Conservation (phyloP, 2,113 vertebrate species). For the Scolopax mira region DNA sequence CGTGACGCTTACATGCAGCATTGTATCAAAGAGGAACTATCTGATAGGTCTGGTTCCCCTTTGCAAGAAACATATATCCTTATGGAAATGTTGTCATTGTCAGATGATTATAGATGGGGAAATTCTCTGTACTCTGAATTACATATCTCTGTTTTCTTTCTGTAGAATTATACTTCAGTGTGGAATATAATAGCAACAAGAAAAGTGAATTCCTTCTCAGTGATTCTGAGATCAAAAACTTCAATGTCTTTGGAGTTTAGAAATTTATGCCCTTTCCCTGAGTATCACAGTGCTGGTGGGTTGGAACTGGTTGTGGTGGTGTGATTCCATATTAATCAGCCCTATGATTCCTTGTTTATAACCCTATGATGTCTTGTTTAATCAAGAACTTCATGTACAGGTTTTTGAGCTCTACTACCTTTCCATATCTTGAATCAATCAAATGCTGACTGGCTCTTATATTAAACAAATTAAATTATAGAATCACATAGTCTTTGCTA, state of each 20-base stretch:
- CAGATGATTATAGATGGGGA: background rate
- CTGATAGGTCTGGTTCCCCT: background rate
- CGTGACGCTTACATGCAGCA: background rate
- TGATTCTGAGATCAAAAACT: background rate
- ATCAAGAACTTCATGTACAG: conserved; percentile 7
- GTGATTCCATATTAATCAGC: conserved; percentile 21
- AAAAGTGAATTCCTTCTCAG: background rate
- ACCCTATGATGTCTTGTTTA: conserved; percentile 32
- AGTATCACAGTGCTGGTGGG: background rate
- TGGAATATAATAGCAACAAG: background rate
- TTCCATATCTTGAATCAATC: conserved; percentile 51
- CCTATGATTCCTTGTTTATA: background rate
- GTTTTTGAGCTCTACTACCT: conserved; percentile 28
- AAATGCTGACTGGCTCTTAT: conserved; percentile 2
- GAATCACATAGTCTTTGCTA: background rate
- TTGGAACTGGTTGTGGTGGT: background rate
- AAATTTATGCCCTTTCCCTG: background rate
- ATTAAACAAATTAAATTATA: conserved; percentile 55
- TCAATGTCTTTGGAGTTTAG: background rate
- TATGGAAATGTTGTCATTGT: background rate
- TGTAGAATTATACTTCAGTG: background rate
- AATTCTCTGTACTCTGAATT: background rate
- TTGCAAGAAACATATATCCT: background rate
- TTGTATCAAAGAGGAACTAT: background rate
- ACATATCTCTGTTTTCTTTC: background rate